Evolutionary conservation across 1,140 invertebrate species (phyloP).

Genomic region (Hormaphis cornu): DNA sequence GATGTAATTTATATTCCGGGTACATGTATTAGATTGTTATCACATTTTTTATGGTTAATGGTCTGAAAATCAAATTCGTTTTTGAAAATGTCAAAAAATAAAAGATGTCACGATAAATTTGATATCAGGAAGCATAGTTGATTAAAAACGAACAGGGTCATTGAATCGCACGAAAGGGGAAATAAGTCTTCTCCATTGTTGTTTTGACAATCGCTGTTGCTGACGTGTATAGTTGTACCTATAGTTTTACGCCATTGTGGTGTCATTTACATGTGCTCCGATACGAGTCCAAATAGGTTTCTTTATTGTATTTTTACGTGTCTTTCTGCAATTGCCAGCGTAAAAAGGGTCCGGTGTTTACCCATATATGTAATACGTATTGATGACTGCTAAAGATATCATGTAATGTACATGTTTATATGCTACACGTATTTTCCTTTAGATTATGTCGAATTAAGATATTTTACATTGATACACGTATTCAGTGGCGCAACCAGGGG

Average conservation of each 20-base stretch:
- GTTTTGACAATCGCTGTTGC: slow-evolving; percentile 14
- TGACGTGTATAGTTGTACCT: too few relatives aligned
- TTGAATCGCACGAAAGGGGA: neutral
- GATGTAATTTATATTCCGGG: too few relatives aligned
- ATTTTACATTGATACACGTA: too few relatives aligned
- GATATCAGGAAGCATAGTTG: slow-evolving; percentile 8
- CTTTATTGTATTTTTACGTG: neutral
- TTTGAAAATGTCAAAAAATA: neutral
- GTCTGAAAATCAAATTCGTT: too few relatives aligned
- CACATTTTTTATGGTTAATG: too few relatives aligned
- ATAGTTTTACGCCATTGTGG: slow-evolving; percentile 23
- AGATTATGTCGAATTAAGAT: too few relatives aligned
- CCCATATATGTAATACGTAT: neutral
- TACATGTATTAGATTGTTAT: too few relatives aligned
- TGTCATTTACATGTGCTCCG: slow-evolving; percentile 19
- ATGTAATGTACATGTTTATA: too few relatives aligned
- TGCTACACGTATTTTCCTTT: too few relatives aligned
- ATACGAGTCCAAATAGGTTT: slow-evolving; percentile 9
- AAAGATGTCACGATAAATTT: neutral
- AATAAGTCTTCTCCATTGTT: slow-evolving; percentile 28
- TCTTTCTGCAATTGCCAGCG: neutral
- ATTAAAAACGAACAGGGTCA: neutral
- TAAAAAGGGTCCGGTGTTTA: neutral
- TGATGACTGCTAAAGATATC: too few relatives aligned
- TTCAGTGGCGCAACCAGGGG: too few relatives aligned